Base-by-base conservation (phyloP, 2,888 invertebrate species). In the Leistus spinibarbis region DNA sequence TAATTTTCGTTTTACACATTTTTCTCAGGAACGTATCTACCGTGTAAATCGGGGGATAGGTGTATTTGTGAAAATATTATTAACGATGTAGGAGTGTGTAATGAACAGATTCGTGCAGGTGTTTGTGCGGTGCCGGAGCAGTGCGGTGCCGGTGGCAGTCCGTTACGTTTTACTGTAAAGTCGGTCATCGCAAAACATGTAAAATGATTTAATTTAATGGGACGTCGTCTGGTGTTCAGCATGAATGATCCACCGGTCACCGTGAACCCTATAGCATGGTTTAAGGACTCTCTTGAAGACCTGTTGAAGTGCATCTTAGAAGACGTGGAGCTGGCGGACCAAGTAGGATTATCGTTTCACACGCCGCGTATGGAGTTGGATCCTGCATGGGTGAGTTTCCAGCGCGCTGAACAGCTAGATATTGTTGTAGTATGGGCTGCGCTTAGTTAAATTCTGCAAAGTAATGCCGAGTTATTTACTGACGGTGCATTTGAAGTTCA, bases 361-460 rank as follows among this genome's bases (percentile, higher is more conserved):
- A 54, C 54, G 1, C 70, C 22, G 40, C 40, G 54, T 10, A 54
- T 62, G 4, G 19, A 53, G 22, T 5, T 22, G 13, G 40, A 54
- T 2, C 70, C 63, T 16, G 53, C 53, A 20, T 70, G 63, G 63
- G 16, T 53, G 4, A 70, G 70, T 17, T 70, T 62, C 16, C 70
- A 63, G 1, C 62, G 70, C 5, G 53, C 63, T n/a, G 63, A 70
- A 22, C 70, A 70, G 20, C 53, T 70, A n/a, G 63, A 63, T 16
- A 54, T 70, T 5, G 70, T 63, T 10, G 63, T n/a, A n/a, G 27
- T n/a, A n/a, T n/a, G n/a, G n/a, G 65, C 53, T 65, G 13, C 13
- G 53, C n/a, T 40, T 17, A 9, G n/a, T n/a, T n/a, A n/a, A n/a
- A 69, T 69, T 16, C 40, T 69, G 16, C 69, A 69, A 62, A 69